Evolutionary conservation across 2,113 vertebrate species (phyloP), one percentile per base, ranked within the genome.

Genomic region (Thamnaconus septentrionalis): DNA sequence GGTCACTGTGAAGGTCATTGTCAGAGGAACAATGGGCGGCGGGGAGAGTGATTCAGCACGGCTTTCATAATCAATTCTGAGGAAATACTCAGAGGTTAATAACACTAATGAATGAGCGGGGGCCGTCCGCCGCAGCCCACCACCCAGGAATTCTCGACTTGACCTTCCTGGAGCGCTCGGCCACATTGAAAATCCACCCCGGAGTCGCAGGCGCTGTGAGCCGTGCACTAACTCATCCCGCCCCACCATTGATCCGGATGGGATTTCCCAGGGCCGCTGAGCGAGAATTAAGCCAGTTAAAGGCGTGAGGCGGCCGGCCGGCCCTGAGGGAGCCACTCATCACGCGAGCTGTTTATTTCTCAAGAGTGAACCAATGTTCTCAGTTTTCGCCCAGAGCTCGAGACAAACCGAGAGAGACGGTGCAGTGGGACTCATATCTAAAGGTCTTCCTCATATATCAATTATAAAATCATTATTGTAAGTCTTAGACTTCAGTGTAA

Each of bases 151-250:
- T 71, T 78, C 52, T 60, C 64, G 53, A 56, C 3, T 50, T 59
- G 75, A 82, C 82, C 80, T 79, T 84, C 45, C 51, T 40, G 40
- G 64, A 69, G 70, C 9, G 18, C 51, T 76, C 58, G 44, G 61
- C 68, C 60, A 53, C 77, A 67, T 46, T 76, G 73, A 71, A 78
- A 62, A 81, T 80, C 82, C 12, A 58, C 66, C 42, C 50, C n/a
- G 46, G 7, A 44, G 51, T 59, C 53, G 45, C 44, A 5, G 0
- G 8, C 5, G 9, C 61, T 60, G 59, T 43, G 4, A 55, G 73
- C 75, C 18, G 53, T 3, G 60, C 70, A 70, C 43, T 78, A 78
- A 80, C 69, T 79, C 78, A 78, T 55, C 73, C 75, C 61, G 63
- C 8, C 41, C 73, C 76, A 57, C 59, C 70, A 74, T 8, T 51